A percentile compares a stretch with the other conserved stretches of the same genome.
These are phyloP conservation scores for Phataginus tricuspis DNA, from an alignment of 2,797 vertebrate species.

Conservation along the genomic window DNA sequence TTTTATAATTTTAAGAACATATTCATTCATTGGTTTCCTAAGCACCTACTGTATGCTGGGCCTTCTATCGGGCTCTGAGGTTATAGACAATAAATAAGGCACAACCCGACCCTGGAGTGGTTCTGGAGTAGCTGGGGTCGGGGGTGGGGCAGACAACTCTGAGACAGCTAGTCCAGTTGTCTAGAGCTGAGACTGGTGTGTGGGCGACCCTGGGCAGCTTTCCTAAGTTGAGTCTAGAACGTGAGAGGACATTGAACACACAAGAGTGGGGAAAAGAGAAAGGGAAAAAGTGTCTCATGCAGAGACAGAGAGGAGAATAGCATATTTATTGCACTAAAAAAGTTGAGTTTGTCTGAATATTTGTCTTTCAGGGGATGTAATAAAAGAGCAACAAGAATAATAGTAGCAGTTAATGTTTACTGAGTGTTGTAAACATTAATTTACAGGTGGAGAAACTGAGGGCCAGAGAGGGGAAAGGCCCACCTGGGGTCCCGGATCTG, in stretches of 20 bases:
- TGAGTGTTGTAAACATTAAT: background rate
- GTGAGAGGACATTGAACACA: background rate
- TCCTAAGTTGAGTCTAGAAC: background rate
- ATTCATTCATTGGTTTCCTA: background rate
- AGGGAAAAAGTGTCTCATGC: background rate
- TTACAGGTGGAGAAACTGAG: background rate
- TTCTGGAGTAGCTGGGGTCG: too few species aligned
- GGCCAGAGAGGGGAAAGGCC: background rate
- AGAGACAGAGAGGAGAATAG: background rate
- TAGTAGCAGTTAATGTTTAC: background rate
- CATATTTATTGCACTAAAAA: background rate
- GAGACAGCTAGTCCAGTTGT: accelerated
- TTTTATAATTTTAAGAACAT: background rate
- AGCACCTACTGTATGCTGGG: background rate
- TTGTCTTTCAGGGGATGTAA: background rate
- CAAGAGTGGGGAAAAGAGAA: background rate
- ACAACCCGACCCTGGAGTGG: background rate
- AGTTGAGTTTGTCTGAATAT: background rate
- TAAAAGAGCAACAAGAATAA: background rate
- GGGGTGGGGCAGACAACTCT: background rate
- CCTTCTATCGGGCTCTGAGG: background rate
- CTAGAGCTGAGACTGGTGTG: background rate
- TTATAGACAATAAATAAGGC: background rate
- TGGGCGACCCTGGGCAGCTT: background rate
- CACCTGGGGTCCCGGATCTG: background rate